phyloP scores from a whole-genome alignment of 2,888 invertebrate species.

The Chalcis sispes region DNA sequence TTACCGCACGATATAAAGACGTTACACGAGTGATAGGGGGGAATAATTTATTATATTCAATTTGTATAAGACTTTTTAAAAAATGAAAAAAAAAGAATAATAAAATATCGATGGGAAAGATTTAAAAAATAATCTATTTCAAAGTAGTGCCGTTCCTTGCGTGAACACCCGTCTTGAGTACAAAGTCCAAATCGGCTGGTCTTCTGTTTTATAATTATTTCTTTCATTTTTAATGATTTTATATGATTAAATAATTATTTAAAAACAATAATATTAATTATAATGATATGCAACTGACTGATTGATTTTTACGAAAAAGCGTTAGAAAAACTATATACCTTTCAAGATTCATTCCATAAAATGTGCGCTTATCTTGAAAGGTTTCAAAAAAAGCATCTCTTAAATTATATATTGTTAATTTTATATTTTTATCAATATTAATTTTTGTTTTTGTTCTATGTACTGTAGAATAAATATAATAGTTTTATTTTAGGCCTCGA shows the following conservation, averaged over 20 bases:
- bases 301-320: slow-evolving; percentile 45
- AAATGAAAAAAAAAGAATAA: slow-evolving; percentile 20
- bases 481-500: slow-evolving; percentile 44
- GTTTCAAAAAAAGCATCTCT: slow-evolving; percentile 29
- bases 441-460: slow-evolving; percentile 39
- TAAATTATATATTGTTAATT: slow-evolving; percentile 50
- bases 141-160: slow-evolving; percentile 71
- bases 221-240: slow-evolving; percentile 43
- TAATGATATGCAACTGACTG: slow-evolving; percentile 51
- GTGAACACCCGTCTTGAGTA: slow-evolving; percentile 72
- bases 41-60: slow-evolving; percentile 55
- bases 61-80: slow-evolving; percentile 53
- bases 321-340: slow-evolving; percentile 22
- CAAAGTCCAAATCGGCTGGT: slow-evolving; percentile 63
- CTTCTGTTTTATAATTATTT: slow-evolving; percentile 38
- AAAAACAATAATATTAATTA: slow-evolving; percentile 49
- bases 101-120: slow-evolving; percentile 28
- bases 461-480: slow-evolving; percentile 24
- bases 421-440: slow-evolving; percentile 43
- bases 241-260: slow-evolving; percentile 34
- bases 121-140: slow-evolving; percentile 40
- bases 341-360: slow-evolving; percentile 43
- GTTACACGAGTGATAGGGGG: slow-evolving; percentile 49
- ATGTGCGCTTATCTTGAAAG: slow-evolving; percentile 42
- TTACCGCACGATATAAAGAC: slow-evolving; percentile 56